Evolutionary conservation across 2,797 vertebrate species (phyloP).

Genomic region (Tarsius wallacei): DNA sequence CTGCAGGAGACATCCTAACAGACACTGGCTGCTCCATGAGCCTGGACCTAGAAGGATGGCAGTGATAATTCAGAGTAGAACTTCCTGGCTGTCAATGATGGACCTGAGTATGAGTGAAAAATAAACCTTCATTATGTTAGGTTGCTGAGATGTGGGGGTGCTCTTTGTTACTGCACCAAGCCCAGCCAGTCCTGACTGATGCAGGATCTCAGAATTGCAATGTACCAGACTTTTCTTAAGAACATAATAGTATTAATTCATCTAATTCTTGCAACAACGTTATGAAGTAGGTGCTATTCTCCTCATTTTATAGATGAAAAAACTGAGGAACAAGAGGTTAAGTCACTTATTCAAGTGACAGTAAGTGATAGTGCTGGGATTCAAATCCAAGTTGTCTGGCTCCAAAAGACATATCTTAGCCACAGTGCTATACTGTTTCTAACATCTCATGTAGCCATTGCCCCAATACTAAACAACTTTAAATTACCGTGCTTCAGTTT

Average conservation of each 20-base stretch:
- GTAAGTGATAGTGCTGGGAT: background rate
- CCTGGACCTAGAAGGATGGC: background rate
- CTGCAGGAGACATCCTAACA: background rate
- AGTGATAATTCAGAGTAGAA: background rate
- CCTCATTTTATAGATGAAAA: background rate
- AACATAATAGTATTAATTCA: background rate
- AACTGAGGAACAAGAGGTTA: background rate
- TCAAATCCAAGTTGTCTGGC: background rate
- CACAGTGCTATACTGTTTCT: background rate
- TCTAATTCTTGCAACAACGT: background rate
- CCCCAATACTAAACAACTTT: background rate
- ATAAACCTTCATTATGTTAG: background rate
- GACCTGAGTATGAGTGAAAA: background rate
- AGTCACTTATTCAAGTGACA: background rate
- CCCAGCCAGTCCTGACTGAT: background rate
- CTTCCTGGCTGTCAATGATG: background rate
- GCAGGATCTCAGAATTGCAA: background rate
- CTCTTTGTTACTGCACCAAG: constrained; percentile 22
- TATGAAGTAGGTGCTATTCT: background rate
- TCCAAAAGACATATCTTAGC: background rate
- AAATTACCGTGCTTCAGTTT: background rate
- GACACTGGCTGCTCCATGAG: background rate
- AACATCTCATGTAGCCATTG: background rate
- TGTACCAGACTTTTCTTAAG: background rate
- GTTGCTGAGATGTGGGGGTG: background rate